Percentiles rank a stretch among this genome's conserved stretches.
Conservation (phyloP, 2,797 vertebrate genomes). For the Rhabdophis nuchalis region DNA sequence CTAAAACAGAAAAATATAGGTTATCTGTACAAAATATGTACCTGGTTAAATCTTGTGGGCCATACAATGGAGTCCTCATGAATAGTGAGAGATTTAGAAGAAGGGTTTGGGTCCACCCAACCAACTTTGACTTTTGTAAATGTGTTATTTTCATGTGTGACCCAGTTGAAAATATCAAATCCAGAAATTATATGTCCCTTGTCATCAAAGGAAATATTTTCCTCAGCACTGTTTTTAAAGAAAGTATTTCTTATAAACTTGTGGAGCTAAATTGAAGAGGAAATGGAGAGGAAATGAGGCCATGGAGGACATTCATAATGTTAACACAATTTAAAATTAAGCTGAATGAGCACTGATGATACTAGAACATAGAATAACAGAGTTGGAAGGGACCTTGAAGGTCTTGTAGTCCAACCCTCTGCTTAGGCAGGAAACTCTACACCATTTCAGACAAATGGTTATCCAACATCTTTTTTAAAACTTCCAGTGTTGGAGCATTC, state of each 20-base stretch:
- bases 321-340: neutral
- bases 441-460: too few relatives aligned
- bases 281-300: neutral
- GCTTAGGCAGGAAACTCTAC: too few relatives aligned
- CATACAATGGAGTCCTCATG: neutral
- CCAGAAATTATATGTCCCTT: neutral
- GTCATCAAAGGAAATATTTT: neutral
- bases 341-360: too few relatives aligned
- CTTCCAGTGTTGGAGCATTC: too few relatives aligned
- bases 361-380: too few relatives aligned
- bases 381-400: too few relatives aligned
- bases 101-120: neutral
- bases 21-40: neutral
- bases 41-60: neutral
- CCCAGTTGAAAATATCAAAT: neutral
- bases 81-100: neutral
- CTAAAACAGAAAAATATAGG: neutral
- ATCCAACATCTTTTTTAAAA: too few relatives aligned
- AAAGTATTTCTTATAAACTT: neutral
- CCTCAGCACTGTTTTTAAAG: neutral
- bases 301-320: neutral
- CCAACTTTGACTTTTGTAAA: neutral
- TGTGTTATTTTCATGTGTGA: neutral
- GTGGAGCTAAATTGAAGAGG: neutral
- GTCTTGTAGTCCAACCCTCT: rapidly evolving